Conservation (phyloP, 2,888 invertebrate species). For the Scaptomyza polygonia region DNA sequence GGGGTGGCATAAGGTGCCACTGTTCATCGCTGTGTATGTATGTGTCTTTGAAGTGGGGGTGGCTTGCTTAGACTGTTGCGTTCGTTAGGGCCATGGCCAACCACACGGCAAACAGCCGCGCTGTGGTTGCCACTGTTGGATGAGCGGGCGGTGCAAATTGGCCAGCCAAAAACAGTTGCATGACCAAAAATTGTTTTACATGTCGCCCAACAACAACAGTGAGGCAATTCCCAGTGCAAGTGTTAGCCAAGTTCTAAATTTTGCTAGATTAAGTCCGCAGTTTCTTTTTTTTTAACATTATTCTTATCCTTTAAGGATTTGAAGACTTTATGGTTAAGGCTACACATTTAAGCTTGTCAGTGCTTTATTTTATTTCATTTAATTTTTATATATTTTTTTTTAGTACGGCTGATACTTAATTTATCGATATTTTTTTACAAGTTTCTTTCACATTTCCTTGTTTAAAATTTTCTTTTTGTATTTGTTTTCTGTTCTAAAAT, state of each 20-base stretch:
- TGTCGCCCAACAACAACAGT: constrained; percentile 15
- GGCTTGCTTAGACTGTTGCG: constrained; percentile 7
- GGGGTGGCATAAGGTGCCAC: constrained; percentile 29
- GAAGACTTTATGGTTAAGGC: background rate
- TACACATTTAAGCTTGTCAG: background rate
- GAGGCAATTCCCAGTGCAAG: constrained; percentile 11
- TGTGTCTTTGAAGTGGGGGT: constrained; percentile 24
- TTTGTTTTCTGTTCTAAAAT: too few species aligned
- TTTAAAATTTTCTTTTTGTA: too few species aligned
- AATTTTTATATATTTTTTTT: background rate
- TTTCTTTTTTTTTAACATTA: background rate
- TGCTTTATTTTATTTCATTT: background rate
- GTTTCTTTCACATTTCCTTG: too few species aligned
- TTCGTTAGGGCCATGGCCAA: constrained; percentile 13
- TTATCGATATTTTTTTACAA: too few species aligned
- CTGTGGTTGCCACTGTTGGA: constrained; percentile 12
- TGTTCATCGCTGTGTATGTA: background rate
- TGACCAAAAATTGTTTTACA: constrained; percentile 47
- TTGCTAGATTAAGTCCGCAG: constrained; percentile 7
- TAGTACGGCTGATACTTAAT: too few species aligned
- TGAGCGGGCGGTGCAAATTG: constrained; percentile 8
- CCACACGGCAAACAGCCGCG: constrained; percentile 57
- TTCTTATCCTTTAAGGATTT: background rate
- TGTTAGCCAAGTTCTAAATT: constrained; percentile 18
- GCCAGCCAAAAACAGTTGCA: constrained; percentile 45